Evolutionary conservation across 2,113 vertebrate genomes (phyloP), one percentile per base, ranked within the genome.

Genomic region (Microtus richardsoni): DNA sequence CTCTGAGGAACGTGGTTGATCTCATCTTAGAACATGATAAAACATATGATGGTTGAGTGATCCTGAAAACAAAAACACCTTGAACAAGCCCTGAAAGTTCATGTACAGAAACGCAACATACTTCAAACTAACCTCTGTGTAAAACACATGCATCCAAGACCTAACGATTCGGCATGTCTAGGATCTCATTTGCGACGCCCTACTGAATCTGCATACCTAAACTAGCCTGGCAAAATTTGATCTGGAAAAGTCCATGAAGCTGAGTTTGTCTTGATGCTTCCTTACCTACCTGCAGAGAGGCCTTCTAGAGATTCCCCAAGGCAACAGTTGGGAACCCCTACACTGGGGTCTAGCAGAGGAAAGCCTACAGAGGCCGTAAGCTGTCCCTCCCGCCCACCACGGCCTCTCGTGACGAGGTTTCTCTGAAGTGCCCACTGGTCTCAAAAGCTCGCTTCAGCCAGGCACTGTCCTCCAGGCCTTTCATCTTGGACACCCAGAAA

Each of bases 281-380:
- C 49, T n/a, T 4, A 19, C 3, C 19, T 2, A 16, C 30, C 22
- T 5, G 7, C 11, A 1, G 28, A 73, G 36, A 73, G 9, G 3
- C 8, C 1, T 52, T n/a, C 58, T 30, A 28, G 41, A 60, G 62
- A 28, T 2, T 39, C 13, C 70, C 71, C 0, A 1, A 7, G 70
- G 58, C 16, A 7, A 7, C 16, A 3, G 39, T 6, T 19, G 1
- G 19, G 0, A 5, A 10, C 14, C 36, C 36, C 79, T 4, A 17
- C 62, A 44, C 12, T 6, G 7, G 16, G 4, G 26, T 8, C 60
- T 21, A 5, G 41, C n/a, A 14, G 28, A 17, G 39, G 28, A 36
- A 49, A 0, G 21, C 4, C 9, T 9, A 1, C n/a, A 64, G 16
- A 64, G 16, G 0, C 5, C 24, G 5, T 16, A 7, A 4, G 17